A percentile compares a stretch with the other conserved stretches of the same genome.
Conservation (phyloP, 2,888 invertebrate genomes). For the Emesis castigata region DNA sequence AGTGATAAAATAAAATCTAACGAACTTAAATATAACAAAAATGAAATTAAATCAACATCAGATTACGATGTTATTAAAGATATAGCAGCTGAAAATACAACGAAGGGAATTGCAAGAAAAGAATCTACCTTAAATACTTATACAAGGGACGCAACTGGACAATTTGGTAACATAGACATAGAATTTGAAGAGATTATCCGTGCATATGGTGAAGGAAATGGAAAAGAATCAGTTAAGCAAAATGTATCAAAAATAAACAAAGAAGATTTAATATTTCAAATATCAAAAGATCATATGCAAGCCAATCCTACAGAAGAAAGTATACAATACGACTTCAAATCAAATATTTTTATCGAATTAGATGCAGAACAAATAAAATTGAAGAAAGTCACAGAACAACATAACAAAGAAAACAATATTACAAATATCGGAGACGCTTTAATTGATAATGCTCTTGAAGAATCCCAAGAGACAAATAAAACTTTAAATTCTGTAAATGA, state of each 20-base stretch:
- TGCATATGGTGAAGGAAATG: not conserved
- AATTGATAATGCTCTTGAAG: not conserved
- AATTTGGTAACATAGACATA: not conserved
- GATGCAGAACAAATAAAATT: not conserved
- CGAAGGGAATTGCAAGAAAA: not conserved
- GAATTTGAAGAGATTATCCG: not conserved
- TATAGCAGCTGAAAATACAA: not conserved
- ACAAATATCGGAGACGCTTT: not conserved
- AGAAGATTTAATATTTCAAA: not conserved
- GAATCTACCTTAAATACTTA: not conserved
- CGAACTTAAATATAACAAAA: too few species aligned
- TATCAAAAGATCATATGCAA: not conserved
- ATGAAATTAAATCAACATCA: too few species aligned
- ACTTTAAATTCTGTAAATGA: not conserved
- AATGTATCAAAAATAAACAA: not conserved
- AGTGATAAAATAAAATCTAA: too few species aligned
- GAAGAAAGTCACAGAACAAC: not conserved
- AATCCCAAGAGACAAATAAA: not conserved
- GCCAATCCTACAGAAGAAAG: not conserved
- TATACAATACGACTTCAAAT: not conserved
- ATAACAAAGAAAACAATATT: not conserved
- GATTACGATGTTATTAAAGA: not conserved
- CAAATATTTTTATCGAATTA: not conserved
- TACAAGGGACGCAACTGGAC: not conserved
- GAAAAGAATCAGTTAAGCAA: not conserved